A percentile compares a stretch with the other conserved stretches of the same genome.
These are phyloP conservation scores for Gerris lacustris DNA, from an alignment of 2,888 invertebrate genomes.

Conservation along the genomic window DNA sequence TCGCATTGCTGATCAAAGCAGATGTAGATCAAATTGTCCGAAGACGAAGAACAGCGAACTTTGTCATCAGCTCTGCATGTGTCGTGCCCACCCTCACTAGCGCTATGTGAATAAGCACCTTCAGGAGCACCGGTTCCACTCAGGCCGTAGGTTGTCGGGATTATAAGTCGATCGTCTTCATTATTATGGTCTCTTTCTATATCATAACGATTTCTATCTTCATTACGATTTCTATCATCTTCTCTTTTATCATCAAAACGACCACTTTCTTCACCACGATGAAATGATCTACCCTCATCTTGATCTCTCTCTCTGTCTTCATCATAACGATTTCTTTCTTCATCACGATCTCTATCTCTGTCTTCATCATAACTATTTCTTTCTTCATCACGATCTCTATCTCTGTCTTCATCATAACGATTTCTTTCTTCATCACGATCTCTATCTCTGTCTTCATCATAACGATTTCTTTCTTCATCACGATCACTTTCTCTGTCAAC, in stretches of 20 bases:
- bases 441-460: background rate
- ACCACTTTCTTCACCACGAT: background rate
- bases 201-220: no score
- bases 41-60: background rate
- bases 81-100: background rate
- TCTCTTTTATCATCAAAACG: no score
- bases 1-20: slow-evolving; percentile 53
- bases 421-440: background rate
- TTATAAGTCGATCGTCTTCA: no score
- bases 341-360: background rate
- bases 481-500: background rate
- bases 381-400: background rate
- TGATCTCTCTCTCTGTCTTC: background rate
- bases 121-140: no score
- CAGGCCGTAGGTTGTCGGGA: no score
- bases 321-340: background rate
- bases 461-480: background rate
- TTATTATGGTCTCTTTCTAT: no score
- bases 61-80: background rate
- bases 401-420: background rate
- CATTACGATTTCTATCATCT: no score
- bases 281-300: no score
- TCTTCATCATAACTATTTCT: background rate
- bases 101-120: no score
- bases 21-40: slow-evolving; percentile 39